Evolutionary conservation across 2,888 invertebrate genomes (phyloP), one percentile per base, ranked within the genome.

Genomic region (Phaonia tiefii): DNA sequence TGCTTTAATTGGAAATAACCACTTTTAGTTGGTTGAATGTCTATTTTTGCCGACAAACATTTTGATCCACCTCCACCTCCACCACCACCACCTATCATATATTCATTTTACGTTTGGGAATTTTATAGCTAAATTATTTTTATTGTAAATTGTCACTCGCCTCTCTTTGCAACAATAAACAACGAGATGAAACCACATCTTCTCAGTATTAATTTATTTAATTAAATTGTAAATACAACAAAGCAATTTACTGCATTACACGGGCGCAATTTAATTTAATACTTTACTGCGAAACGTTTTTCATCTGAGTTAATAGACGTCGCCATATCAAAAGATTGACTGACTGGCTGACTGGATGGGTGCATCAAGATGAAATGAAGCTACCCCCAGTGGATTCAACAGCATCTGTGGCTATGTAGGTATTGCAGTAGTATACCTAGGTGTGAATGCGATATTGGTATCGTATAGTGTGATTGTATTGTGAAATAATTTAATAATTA

Each of bases 141-240:
- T 13, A 25, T 54, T 25, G 25, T 13, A 54, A 54, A 25, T 54
- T 54, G 17, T 25, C 46, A 3, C 17, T 22, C 8, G n/a, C 7
- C 51, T 31, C 31, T 31, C 31, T 5, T 31, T 31, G 31, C 8
- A 5, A 49, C 46, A 51, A 2, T 17, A 31, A 11, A 54, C 46
- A 46, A 46, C 17, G 17, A n/a, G 10, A 26, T 2, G 1, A 20
- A 10, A 58, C 58, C 58, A 46, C 49, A 58, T 15, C 56, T 51
- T 69, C 60, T 65, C 70, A 67, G 67, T 81, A 75, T 81, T 78
- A 77, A 77, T 77, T 77, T 75, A 54, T 73, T 81, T 71, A 77
- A 81, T 75, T 51, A 72, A 78, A 81, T 65, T 72, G 67, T 69
- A 75, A 54, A 60, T 81, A 67, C 75, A 81, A 75, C 31, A 31